Evolutionary conservation across 2,113 vertebrate genomes (phyloP).

Genomic region (Vanacampus margaritifer): DNA sequence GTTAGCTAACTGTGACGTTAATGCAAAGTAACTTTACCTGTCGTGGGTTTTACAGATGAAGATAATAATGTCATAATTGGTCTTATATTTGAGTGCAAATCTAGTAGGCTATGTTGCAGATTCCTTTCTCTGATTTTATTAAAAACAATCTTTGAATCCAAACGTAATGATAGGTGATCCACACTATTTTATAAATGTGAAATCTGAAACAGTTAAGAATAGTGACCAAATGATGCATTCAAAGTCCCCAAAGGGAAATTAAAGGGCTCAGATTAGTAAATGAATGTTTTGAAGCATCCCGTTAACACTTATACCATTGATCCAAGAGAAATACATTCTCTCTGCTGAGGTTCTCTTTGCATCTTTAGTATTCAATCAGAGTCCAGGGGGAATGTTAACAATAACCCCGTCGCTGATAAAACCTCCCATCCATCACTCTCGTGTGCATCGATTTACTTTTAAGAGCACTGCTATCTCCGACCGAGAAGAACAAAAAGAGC

Average conservation of each 20-base stretch:
- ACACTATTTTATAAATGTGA: too few relatives aligned
- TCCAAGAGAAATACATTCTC: neutral
- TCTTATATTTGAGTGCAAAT: too few relatives aligned
- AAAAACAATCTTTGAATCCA: too few relatives aligned
- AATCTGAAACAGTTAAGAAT: neutral
- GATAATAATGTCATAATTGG: too few relatives aligned
- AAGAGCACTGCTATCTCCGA: neutral
- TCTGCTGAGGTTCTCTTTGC: neutral
- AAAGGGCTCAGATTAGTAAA: neutral
- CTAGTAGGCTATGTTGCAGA: too few relatives aligned
- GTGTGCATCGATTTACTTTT: slow-evolving; percentile 15
- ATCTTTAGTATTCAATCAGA: neutral
- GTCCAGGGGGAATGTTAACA: neutral
- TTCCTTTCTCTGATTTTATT: too few relatives aligned
- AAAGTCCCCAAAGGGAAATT: neutral
- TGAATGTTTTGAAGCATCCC: neutral
- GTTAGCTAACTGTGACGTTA: too few relatives aligned
- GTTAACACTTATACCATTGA: neutral
- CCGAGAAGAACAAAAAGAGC: slow-evolving; percentile 31
- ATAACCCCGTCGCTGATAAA: neutral
- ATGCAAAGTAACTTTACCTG: too few relatives aligned
- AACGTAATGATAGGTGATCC: too few relatives aligned
- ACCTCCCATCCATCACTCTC: neutral
- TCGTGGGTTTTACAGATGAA: too few relatives aligned
- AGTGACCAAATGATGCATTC: neutral